These are phyloP conservation scores for Diarsia brunnea DNA, from an alignment of 2,888 invertebrate species.

Conservation along the genomic window DNA sequence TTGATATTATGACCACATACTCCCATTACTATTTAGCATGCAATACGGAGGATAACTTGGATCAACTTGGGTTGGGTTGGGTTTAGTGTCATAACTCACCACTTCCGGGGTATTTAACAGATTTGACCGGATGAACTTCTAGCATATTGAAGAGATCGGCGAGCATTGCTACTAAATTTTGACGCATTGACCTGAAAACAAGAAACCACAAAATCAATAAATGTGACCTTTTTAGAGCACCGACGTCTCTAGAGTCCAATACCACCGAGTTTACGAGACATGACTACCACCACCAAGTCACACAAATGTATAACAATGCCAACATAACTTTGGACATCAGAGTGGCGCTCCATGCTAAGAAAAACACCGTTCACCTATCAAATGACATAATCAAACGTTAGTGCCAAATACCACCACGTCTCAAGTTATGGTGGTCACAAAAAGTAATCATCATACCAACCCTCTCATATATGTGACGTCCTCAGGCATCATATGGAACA, in stretches of 20 bases:
- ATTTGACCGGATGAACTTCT: conserved; percentile 97
- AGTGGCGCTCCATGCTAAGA: neutral
- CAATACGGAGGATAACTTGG: conserved; percentile 75
- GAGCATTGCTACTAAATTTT: conserved; percentile 97
- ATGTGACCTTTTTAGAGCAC: neutral
- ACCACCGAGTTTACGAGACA: neutral
- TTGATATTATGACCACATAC: conserved; percentile 91
- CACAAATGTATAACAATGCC: neutral
- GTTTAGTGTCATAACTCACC: conserved; percentile 79
- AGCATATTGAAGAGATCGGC: conserved; percentile 98
- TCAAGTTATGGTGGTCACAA: neutral
- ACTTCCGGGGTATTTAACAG: conserved; percentile 95
- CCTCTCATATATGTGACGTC: conserved; percentile 98
- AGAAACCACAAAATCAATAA: conserved; percentile 14
- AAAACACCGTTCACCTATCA: neutral
- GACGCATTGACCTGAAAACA: conserved; percentile 95
- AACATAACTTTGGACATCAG: neutral
- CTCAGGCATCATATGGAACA: conserved; percentile 98
- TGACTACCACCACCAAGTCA: neutral
- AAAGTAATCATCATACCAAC: conserved; percentile 82
- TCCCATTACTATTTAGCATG: conserved; percentile 88
- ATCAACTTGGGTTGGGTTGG: conserved; percentile 53
- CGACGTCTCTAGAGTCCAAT: neutral
- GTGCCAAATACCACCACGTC: neutral
- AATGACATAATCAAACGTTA: neutral